Base-by-base conservation (phyloP, 2,113 vertebrate genomes). In the Hypocryptadius cinnamomeus region DNA sequence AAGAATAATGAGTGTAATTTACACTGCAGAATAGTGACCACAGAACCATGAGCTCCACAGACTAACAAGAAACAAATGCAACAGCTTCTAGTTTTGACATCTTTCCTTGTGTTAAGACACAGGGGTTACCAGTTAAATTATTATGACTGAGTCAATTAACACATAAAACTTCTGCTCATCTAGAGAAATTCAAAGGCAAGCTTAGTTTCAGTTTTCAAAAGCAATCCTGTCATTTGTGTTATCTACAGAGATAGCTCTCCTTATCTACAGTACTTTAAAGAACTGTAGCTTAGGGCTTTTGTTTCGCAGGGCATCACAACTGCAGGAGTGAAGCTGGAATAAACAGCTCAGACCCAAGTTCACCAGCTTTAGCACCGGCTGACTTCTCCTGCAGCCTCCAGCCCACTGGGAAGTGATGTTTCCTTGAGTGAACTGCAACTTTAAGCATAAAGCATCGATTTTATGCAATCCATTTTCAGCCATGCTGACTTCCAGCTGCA, bases 401-500 rank as follows among this genome's bases (percentile, higher is more conserved):
- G 47, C 50, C 61, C 4, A 2, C 35, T 39, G 14, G 1, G 5
- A 57, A 93, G 40, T 1, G 0, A 9, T 14, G n/a, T 47, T 59
- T 72, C 66, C 59, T 45, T 51, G 33, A 64, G 31, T 33, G 64
- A 73, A 78, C 54, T 60, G 63, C 50, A 86, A 53, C 59, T 80
- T 80, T 59, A 89, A 71, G 69, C 83, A 95, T 64, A 88, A 92
- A 94, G 60, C 60, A 94, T 64, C 39, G 23, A 60, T 93, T 92
- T 94, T 83, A 74, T 33, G 45, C 76, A 93, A 86, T 64, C 91
- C 40, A 15, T 80, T 93, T 93, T 57, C 53, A 90, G 72, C 53
- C 84, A 72, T 5, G n/a, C 82, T 85, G 90, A 81, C 40, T 72
- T 95, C 64, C 93, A 95, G 96, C 93, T 96, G 92, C 85, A 93